These are phyloP conservation scores for Rhinophrynus dorsalis DNA, from an alignment of 2,797 vertebrate species.

Conservation along the genomic window DNA sequence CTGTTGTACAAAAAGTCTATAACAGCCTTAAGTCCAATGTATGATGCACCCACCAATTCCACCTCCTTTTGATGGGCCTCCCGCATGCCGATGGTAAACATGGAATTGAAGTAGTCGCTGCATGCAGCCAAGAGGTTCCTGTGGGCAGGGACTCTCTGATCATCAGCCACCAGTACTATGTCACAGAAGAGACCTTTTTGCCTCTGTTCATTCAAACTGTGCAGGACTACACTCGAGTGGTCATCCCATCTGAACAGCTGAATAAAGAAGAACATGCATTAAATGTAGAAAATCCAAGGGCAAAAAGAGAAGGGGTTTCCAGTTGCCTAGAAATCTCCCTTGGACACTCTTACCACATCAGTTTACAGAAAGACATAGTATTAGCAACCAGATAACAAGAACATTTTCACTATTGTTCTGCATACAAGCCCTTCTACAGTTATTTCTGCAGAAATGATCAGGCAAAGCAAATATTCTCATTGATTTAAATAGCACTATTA, in stretches of 20 bases:
- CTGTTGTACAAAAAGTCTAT: constrained; percentile 91
- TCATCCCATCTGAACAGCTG: constrained; percentile 84
- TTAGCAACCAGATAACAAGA: too few species aligned
- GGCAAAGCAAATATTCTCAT: too few species aligned
- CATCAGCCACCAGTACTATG: constrained; percentile 83
- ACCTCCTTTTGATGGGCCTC: constrained; percentile 90
- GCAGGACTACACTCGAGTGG: constrained; percentile 75
- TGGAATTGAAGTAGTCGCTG: constrained; percentile 93
- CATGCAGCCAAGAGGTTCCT: constrained; percentile 86
- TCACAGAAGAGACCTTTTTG: constrained; percentile 84
- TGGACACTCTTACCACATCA: too few species aligned
- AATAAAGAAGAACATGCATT: not conserved
- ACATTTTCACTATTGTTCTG: too few species aligned
- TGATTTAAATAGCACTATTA: too few species aligned
- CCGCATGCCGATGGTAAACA: constrained; percentile 94
- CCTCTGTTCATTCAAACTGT: constrained; percentile 86
- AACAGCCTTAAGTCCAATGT: constrained; percentile 82
- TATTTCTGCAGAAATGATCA: too few species aligned
- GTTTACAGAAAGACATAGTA: too few species aligned
- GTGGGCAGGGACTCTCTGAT: constrained; percentile 80
- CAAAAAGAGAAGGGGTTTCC: too few species aligned
- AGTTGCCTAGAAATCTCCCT: too few species aligned
- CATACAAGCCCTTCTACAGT: too few species aligned
- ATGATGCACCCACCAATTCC: constrained; percentile 85
- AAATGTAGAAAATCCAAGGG: too few species aligned